Evolutionary conservation across 2,888 invertebrate species (phyloP).

Genomic region (Hydrotaea diabolus): DNA sequence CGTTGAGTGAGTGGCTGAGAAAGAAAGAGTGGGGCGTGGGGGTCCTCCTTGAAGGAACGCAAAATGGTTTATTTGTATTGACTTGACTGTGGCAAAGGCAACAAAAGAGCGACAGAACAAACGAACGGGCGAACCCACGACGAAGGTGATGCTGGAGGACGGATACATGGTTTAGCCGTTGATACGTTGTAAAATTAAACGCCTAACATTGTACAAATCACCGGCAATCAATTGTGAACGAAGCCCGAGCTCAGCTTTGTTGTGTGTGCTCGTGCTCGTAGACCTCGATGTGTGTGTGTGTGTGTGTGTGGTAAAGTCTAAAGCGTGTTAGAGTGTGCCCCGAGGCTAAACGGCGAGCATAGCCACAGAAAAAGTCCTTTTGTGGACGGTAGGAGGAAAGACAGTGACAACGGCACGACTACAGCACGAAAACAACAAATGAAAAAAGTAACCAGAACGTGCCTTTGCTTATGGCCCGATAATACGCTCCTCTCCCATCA

Average conservation of each 20-base stretch:
- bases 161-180: slow-evolving; percentile 56
- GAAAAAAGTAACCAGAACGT: slow-evolving; percentile 34
- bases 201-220: slow-evolving; percentile 69
- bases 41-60: slow-evolving; percentile 35
- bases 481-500: slow-evolving; percentile 20
- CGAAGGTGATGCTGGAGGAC: slow-evolving; percentile 44
- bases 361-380: neutral
- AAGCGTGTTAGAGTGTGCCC: slow-evolving; percentile 36
- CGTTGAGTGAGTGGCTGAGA: too few species aligned
- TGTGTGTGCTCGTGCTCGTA: neutral
- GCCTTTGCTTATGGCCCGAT: slow-evolving; percentile 45
- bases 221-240: slow-evolving; percentile 68
- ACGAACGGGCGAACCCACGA: slow-evolving; percentile 31
- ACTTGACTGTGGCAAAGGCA: slow-evolving; percentile 31
- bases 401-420: neutral
- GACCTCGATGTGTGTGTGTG: too few species aligned
- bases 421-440: neutral
- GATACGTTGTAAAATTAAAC: slow-evolving; percentile 68
- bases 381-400: slow-evolving; percentile 1
- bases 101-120: neutral
- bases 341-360: slow-evolving; percentile 20
- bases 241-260: slow-evolving; percentile 21
- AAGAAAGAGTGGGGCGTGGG: neutral
- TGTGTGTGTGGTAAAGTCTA: neutral
- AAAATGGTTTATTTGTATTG: slow-evolving; percentile 59